A percentile compares a stretch with the other conserved stretches of the same genome.
phyloP scores from a whole-genome alignment of 2,113 vertebrate species.

The Grantiella picta region DNA sequence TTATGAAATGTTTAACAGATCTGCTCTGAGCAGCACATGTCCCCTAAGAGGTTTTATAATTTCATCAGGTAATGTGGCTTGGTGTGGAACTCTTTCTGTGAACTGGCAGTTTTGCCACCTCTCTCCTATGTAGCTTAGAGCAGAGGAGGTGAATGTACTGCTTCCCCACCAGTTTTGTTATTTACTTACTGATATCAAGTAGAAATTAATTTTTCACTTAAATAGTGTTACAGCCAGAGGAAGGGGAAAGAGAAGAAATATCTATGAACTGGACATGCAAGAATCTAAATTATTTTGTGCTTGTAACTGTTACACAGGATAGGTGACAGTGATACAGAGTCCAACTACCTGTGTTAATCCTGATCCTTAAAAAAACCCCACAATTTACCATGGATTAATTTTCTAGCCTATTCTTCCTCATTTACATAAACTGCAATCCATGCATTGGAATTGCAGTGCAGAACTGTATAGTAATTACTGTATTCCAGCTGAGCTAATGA shows the following conservation, averaged over 20 bases:
- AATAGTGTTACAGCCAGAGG: neutral
- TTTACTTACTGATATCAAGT: neutral
- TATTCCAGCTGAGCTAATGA: slow-evolving; percentile 47
- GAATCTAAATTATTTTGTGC: neutral
- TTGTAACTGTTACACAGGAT: neutral
- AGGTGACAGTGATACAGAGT: neutral
- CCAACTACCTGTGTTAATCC: neutral
- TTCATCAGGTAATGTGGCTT: neutral
- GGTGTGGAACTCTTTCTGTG: neutral
- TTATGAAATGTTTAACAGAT: neutral
- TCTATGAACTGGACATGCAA: neutral
- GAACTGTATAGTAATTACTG: slow-evolving; percentile 1
- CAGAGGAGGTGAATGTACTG: neutral
- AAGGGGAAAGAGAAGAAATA: neutral
- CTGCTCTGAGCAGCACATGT: neutral
- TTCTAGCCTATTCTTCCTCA: neutral
- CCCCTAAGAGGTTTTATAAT: neutral
- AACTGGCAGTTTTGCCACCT: neutral
- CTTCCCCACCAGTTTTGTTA: neutral
- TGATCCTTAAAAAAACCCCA: neutral
- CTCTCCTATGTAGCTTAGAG: neutral
- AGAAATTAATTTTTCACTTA: neutral
- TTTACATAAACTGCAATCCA: slow-evolving; percentile 23
- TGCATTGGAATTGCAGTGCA: neutral
- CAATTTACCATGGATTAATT: neutral